Base-by-base conservation (phyloP, 2,113 vertebrate species). In the Anoura caudifer region DNA sequence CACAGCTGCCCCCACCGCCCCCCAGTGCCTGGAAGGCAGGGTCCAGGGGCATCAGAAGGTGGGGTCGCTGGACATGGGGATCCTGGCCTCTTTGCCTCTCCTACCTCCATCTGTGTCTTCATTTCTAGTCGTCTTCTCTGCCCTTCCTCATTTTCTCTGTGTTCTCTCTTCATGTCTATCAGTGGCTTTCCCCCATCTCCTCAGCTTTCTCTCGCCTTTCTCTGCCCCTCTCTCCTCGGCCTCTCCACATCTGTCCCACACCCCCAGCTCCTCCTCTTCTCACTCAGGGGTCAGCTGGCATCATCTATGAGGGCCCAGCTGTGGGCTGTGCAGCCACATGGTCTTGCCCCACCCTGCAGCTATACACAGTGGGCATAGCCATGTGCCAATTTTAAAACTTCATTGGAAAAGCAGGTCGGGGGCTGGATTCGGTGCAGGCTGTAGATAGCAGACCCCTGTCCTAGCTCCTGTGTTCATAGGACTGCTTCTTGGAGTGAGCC, bases 31-130 rank as follows among this genome's bases (percentile, higher is more conserved):
- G 61, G 31, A 33, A 38, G 17, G 56, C 69, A 65, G 22, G 5
- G 20, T 14, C 22, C 52, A 16, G 9, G 45, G 47, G 4, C 43
- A 38, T 63, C 24, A 1, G 26, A 26, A 1, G 19, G 36, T 17
- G 36, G 28, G 11, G 52, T 36, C 61, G 0, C 0, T 17, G 43
- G 33, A 5, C 0, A 0, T 4, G 19, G 47, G 19, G 15, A 14
- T 13, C 0, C 13, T 4, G 47, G 11, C 26, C 7, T 59, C 70
- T 41, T 31, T 28, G 31, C 14, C 36, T 26, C 61, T 36, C 69
- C 4, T 15, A 20, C 4, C 52, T 24, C 7, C 19, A 1, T 28
- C 33, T 10, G 1, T 16, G 17, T 38, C 36, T 52, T 43, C 2
- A 1, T 31, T 15, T 85, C n/a, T 5, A 1, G 59, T 7, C 17